Base-by-base conservation (phyloP, 1,140 invertebrate species). In the Phthorimaea operculella region DNA sequence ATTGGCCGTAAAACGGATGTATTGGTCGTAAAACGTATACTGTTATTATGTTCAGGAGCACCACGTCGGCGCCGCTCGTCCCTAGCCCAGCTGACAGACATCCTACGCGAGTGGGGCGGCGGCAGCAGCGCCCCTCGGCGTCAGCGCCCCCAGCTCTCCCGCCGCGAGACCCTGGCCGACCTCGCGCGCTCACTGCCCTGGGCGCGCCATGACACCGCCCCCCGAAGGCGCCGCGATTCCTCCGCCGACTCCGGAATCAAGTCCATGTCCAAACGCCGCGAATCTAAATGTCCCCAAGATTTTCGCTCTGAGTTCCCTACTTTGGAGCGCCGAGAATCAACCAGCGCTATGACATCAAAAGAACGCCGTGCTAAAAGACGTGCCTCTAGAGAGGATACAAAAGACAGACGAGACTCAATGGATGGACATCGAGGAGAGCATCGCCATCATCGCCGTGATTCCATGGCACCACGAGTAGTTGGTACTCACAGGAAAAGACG, bases 11-110 rank as follows among this genome's bases (percentile, higher is more conserved):
- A 39, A 39, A 10, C n/a, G 36, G 36, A n/a, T 39, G 10, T 12
- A 39, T 39, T 39, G 36, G n/a, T 39, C 36, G 36, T 39, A 39
- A 39, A 39, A 39, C 10, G 36, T 39, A n/a, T 39, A 12, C 36
- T 9, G 10, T n/a, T 39, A n/a, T 47, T 47, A 42, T n/a, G n/a
- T 17, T 28, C 8, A 79, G 87, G 87, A 58, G 77, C 87, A 54
- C 88, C 91, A 50, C 88, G 92, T 33, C 89, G 94, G 4, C 88
- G 94, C 10, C 89, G 94, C 50, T 94, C 92, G 60, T 95, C 93
- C 10, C 74, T 96, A 51, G 94, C 95, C 3, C 94, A 96, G 82
- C 85, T 96, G 45, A 96, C 94, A 51, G 94, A 96, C 79, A 93
- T 96, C 57, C 79, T 95, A 42, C 88, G 92, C 49, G 94, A 94